Percentiles rank a stretch among this genome's conserved stretches.
phyloP scores from a whole-genome alignment of 2,113 vertebrate species.

The Cochlearius cochlearius region DNA sequence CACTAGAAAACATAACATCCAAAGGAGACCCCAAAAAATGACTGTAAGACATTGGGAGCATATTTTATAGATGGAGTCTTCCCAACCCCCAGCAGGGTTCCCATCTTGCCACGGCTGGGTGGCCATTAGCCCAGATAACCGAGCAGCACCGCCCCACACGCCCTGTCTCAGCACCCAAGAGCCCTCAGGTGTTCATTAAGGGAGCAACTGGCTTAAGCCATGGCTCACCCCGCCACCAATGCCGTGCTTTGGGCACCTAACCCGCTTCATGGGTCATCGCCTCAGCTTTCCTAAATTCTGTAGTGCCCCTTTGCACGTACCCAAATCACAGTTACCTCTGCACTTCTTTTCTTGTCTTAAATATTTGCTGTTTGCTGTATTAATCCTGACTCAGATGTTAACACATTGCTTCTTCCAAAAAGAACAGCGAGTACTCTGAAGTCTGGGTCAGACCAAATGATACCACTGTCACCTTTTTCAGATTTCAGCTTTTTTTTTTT shows the following conservation, averaged over 20 bases:
- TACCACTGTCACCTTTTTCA: not conserved
- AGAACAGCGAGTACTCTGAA: not conserved
- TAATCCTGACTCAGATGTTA: not conserved
- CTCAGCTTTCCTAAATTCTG: not conserved
- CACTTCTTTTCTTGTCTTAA: not conserved
- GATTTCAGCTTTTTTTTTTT: not conserved
- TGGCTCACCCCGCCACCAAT: not conserved
- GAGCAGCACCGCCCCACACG: not conserved
- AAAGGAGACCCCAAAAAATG: fast-evolving
- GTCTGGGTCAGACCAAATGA: not conserved
- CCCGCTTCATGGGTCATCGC: no score
- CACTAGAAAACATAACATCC: not conserved
- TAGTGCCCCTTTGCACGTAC: not conserved
- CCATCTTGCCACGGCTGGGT: fast-evolving
- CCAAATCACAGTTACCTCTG: not conserved
- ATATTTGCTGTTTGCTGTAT: not conserved
- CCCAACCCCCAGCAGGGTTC: not conserved
- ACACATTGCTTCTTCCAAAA: not conserved
- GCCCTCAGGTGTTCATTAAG: not conserved
- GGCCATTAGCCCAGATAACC: not conserved
- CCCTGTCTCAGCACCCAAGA: not conserved
- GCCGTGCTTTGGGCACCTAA: not conserved
- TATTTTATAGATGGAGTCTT: not conserved
- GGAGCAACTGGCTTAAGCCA: not conserved
- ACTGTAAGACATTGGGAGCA: fast-evolving